Evolutionary conservation across 2,113 vertebrate species (phyloP).

Genomic region (Coregonus clupeaformis): DNA sequence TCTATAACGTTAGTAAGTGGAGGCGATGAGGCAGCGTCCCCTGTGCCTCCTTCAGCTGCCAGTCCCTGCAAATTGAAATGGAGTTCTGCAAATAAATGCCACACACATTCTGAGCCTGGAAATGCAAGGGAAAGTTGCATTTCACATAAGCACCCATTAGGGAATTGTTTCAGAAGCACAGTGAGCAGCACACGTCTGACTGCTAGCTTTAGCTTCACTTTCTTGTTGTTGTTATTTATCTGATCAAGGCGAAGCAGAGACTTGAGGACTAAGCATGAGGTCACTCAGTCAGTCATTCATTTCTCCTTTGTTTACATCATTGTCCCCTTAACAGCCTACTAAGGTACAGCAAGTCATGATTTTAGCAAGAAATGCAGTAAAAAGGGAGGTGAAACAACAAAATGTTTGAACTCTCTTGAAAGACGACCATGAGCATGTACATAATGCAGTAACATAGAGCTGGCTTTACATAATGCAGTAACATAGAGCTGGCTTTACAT

Average conservation of each 20-base stretch:
- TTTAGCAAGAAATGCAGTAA: no score
- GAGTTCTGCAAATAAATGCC: constrained; percentile 82
- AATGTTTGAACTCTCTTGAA: no score
- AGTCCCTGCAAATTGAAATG: constrained; percentile 86
- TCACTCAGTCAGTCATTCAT: constrained; percentile 61
- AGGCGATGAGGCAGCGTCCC: constrained; percentile 79
- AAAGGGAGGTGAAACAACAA: no score
- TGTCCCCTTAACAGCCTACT: not conserved
- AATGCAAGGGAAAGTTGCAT: constrained; percentile 75
- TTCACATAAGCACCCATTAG: constrained; percentile 82
- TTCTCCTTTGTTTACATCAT: constrained; percentile 51
- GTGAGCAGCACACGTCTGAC: constrained; percentile 39
- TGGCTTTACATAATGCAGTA: no score
- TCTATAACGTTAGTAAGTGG: constrained; percentile 62
- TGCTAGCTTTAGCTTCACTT: constrained; percentile 36
- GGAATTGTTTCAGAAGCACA: constrained; percentile 72
- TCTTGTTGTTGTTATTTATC: constrained; percentile 87
- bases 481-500: no score
- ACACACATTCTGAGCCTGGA: constrained; percentile 59
- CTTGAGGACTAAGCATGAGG: constrained; percentile 59
- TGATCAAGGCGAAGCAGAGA: constrained; percentile 81
- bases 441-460: no score
- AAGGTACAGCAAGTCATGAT: no score
- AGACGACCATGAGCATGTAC: no score
- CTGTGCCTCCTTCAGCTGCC: constrained; percentile 84